Conservation (phyloP, 2,888 invertebrate species). For the Aphodius granarius region DNA sequence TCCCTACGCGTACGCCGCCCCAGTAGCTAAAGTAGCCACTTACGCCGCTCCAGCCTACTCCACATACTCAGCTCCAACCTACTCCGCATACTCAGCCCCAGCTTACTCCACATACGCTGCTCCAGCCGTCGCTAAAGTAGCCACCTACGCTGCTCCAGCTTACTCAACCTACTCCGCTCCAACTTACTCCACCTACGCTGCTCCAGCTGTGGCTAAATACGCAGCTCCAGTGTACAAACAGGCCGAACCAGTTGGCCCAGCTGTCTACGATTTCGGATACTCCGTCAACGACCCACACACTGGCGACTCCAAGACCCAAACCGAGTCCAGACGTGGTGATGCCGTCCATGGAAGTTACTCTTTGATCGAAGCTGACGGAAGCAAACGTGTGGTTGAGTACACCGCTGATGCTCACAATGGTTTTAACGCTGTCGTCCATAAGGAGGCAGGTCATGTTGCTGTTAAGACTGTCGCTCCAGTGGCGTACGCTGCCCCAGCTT, state of each 20-base stretch:
- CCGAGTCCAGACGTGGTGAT: constrained; percentile 57
- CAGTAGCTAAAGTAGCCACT: constrained; percentile 43
- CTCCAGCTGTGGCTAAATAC: constrained; percentile 36
- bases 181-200: constrained; percentile 31
- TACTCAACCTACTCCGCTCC: constrained; percentile 18
- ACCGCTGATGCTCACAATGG: constrained; percentile 57
- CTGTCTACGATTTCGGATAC: constrained; percentile 56
- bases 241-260: constrained; percentile 48
- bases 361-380: constrained; percentile 58
- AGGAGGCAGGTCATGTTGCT: constrained; percentile 28
- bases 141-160: constrained; percentile 26
- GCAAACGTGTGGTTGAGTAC: constrained; percentile 57
- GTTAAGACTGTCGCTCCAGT: constrained; percentile 36
- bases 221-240: constrained; percentile 23
- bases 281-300: constrained; percentile 56
- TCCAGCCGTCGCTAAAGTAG: constrained; percentile 33
- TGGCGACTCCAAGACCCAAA: constrained; percentile 58
- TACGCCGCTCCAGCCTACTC: constrained; percentile 31
- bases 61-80: constrained; percentile 28
- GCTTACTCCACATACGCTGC: constrained; percentile 15
- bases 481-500: constrained; percentile 9
- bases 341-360: constrained; percentile 58
- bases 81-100: constrained; percentile 25
- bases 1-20: constrained; percentile 42
- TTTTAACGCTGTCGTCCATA: constrained; percentile 59